Base-by-base conservation (phyloP, 2,797 vertebrate genomes). In the Cynopterus sphinx region DNA sequence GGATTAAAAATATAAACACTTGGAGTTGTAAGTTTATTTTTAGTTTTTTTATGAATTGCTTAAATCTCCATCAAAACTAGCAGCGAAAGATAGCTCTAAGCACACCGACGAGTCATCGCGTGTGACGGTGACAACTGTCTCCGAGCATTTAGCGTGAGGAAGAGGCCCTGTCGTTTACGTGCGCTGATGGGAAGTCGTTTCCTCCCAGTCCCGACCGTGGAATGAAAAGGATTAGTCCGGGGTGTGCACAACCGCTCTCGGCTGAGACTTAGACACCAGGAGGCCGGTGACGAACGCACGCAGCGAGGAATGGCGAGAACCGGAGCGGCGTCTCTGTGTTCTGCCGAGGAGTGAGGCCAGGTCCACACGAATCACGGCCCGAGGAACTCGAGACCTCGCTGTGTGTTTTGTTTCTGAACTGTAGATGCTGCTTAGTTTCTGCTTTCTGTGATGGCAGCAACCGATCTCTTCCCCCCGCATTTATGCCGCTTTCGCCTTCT, bases 251-350 rank as follows among this genome's bases (percentile, higher is more conserved):
- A 5, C 5, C 2, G 63, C 46, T 83, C 8, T 16, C 28, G 70
- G 36, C 17, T 43, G 61, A 24, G 46, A 5, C 51, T 81, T 55
- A 43, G 73, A 53, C 91, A 70, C 24, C 6, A 59, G 36, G 53
- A 84, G 46, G 11, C 65, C 12, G 46, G 7, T 17, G 82, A 59
- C 75, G 81, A 24, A 46, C 68, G 49, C 43, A 51, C 0, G 7
- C 24, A 46, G 39, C 19, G 17, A 61, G n/a, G 8, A 43, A 17
- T 70, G 51, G 57, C 24, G 59, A 83, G 43, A 51, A 9, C 33
- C 0, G 0, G 9, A n/a, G 9, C 1, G 26, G 24, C 2, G 57
- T 10, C 57, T 65, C 31, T 73, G 4, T 4, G 3, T 0, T 0
- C 41, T 22, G 28, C 86, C 67, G 78, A 89, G 67, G 28, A 65